phyloP scores from a whole-genome alignment of 2,797 vertebrate genomes.

The Enoplosus armatus region DNA sequence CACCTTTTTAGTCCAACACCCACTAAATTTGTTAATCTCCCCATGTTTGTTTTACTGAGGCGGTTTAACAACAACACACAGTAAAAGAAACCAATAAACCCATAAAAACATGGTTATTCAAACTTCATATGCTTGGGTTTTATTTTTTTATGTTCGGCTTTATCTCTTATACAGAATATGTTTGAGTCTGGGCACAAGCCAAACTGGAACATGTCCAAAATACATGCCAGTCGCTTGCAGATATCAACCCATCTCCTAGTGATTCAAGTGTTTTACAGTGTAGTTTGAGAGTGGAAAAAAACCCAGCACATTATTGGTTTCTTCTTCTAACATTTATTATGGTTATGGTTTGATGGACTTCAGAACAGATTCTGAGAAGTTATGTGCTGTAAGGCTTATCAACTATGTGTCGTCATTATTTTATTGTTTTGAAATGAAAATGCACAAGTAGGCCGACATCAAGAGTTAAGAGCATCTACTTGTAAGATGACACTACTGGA shows the following conservation, averaged over 20 bases:
- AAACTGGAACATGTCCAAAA: constrained; percentile 12
- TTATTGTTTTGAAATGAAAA: not conserved
- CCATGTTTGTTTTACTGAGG: constrained; percentile 28
- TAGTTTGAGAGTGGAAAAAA: not conserved
- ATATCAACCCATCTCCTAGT: not conserved
- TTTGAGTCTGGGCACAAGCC: not conserved
- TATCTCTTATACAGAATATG: not conserved
- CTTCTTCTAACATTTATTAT: not conserved
- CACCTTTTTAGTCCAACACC: constrained; percentile 13
- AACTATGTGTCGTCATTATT: not conserved
- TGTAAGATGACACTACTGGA: constrained; percentile 12
- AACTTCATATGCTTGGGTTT: not conserved
- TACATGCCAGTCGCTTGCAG: not conserved
- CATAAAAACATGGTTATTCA: constrained; percentile 30
- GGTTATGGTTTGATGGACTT: not conserved
- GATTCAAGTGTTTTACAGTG: not conserved
- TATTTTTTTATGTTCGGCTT: not conserved
- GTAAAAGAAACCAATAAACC: constrained; percentile 46
- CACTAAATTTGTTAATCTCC: constrained; percentile 6
- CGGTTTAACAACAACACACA: constrained; percentile 13
- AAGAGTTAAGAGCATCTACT: not conserved
- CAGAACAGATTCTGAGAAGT: not conserved
- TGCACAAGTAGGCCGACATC: not conserved
- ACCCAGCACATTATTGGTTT: not conserved
- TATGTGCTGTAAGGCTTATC: not conserved